These are phyloP conservation scores for Datnioides undecimradiatus DNA, from an alignment of 2,113 vertebrate genomes.

Conservation along the genomic window DNA sequence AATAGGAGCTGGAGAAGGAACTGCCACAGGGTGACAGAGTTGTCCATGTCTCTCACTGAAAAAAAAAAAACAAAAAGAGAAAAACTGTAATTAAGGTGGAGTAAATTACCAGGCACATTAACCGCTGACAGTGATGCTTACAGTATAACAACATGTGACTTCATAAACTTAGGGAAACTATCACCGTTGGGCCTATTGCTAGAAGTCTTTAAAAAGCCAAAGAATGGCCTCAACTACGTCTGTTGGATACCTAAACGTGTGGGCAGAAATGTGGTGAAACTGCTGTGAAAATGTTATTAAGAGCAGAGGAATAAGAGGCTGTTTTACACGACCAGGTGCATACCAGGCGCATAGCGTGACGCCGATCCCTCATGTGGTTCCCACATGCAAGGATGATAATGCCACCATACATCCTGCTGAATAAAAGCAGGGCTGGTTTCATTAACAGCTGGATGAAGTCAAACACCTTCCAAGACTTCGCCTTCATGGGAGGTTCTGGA, in stretches of 20 bases:
- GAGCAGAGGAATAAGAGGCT: background rate
- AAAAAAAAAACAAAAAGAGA: slow-evolving; percentile 29
- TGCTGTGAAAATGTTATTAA: slow-evolving; percentile 3
- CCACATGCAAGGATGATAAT: slow-evolving; percentile 3
- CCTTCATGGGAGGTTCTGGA: background rate
- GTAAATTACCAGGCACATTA: background rate
- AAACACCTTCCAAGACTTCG: background rate
- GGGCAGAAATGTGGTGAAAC: background rate
- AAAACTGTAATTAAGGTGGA: background rate
- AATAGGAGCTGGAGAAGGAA: slow-evolving; percentile 97
- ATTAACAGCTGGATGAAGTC: slow-evolving; percentile 11
- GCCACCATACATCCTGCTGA: background rate
- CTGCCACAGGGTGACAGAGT: slow-evolving; percentile 98
- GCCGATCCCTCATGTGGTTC: background rate
- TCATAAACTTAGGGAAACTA: background rate
- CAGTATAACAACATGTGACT: background rate
- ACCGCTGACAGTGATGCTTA: background rate
- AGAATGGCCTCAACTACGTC: background rate
- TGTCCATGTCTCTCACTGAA: slow-evolving; percentile 92
- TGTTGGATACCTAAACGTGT: background rate
- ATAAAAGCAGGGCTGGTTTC: background rate
- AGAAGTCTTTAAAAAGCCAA: background rate
- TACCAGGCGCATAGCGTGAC: too few species aligned
- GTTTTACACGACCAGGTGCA: slow-evolving; percentile 30
- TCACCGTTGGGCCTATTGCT: background rate